Conservation (phyloP, 1,140 invertebrate species). For the Papilio polytes region DNA sequence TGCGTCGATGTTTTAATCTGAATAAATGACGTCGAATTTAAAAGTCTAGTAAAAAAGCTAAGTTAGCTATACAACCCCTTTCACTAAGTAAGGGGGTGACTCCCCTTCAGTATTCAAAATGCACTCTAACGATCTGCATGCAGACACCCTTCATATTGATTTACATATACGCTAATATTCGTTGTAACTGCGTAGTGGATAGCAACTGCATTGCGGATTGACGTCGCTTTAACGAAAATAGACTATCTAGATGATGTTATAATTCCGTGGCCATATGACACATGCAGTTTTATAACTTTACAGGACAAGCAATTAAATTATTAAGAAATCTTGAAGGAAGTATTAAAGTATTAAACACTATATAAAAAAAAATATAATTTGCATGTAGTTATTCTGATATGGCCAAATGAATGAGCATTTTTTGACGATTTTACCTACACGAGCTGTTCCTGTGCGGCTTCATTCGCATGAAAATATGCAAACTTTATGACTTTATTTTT, state of each 20-base stretch:
- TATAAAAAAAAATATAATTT: no score
- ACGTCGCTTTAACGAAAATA: neutral
- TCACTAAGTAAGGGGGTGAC: neutral
- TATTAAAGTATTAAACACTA: no score
- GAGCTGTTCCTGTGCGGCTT: no score
- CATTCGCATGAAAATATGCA: no score
- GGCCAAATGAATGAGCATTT: no score
- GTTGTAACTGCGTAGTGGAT: neutral
- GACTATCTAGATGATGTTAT: neutral
- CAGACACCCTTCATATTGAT: conserved; percentile 6
- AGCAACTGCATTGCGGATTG: neutral
- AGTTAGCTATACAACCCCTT: neutral
- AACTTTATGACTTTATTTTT: no score
- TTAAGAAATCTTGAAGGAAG: no score
- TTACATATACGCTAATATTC: neutral
- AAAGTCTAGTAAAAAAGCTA: neutral
- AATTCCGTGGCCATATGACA: no score
- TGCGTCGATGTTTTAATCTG: neutral
- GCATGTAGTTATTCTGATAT: no score
- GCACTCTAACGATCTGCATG: neutral
- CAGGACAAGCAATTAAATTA: no score
- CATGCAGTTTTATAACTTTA: no score
- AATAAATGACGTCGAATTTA: neutral
- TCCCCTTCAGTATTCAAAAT: conserved; percentile 11
- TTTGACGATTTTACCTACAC: no score